phyloP scores from a whole-genome alignment of 2,888 invertebrate species.

The Horisme vitalbata region DNA sequence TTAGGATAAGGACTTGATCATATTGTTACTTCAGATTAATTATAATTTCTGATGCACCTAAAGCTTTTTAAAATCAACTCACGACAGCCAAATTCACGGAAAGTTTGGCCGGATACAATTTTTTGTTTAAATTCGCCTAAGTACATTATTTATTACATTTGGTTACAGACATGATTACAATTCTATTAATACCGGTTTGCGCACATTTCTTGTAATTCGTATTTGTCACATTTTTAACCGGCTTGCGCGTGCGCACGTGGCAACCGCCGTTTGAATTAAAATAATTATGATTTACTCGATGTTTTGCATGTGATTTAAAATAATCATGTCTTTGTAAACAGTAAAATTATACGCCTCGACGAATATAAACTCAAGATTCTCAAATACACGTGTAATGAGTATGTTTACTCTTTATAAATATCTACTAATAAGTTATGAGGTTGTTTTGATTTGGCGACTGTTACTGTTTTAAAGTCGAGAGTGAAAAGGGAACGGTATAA shows the following conservation, averaged over 20 bases:
- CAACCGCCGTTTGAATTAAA: slow-evolving; percentile 16
- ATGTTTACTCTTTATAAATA: background rate
- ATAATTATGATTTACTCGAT: slow-evolving; percentile 24
- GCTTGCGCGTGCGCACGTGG: slow-evolving; percentile 24
- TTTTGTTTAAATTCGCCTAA: slow-evolving; percentile 18
- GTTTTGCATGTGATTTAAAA: slow-evolving; percentile 6
- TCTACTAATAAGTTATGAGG: background rate
- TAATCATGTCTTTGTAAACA: background rate
- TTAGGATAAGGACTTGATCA: no score
- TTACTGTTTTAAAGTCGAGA: no score
- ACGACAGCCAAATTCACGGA: no score
- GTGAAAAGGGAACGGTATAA: no score
- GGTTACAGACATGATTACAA: slow-evolving; percentile 23
- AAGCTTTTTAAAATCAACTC: no score
- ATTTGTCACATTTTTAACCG: slow-evolving; percentile 55
- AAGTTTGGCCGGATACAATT: slow-evolving; percentile 1
- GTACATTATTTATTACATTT: slow-evolving; percentile 9
- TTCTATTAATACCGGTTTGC: slow-evolving; percentile 46
- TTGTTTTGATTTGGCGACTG: background rate
- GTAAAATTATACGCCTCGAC: background rate
- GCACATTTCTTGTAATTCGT: slow-evolving; percentile 53
- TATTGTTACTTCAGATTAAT: no score
- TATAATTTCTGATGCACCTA: no score
- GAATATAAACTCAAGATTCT: background rate
- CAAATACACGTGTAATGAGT: background rate